Conservation (phyloP, 1,140 invertebrate genomes). For the Drosophila melanica region DNA sequence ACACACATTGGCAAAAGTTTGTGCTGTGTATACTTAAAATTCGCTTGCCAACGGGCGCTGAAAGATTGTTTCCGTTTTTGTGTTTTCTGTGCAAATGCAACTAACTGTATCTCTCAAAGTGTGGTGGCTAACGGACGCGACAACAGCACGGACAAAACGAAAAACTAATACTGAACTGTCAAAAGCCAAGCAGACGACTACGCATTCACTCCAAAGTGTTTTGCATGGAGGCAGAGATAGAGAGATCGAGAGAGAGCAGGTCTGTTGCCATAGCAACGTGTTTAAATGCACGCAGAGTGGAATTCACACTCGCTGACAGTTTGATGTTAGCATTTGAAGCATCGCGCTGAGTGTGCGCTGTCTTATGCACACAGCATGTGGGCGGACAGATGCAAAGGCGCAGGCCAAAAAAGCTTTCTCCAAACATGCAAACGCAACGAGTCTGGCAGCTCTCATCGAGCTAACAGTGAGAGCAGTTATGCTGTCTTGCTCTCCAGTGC, state of each 20-base stretch:
- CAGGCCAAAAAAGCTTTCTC: too few species aligned
- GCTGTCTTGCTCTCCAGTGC: background rate
- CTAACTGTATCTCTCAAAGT: slow-evolving; percentile 5
- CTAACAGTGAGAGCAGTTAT: background rate
- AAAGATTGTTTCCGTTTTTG: background rate
- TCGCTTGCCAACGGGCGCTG: background rate
- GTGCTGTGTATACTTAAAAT: background rate
- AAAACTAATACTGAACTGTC: slow-evolving; percentile 31
- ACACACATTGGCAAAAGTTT: background rate
- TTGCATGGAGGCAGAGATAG: background rate
- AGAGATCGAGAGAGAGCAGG: background rate
- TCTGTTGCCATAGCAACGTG: slow-evolving; percentile 22
- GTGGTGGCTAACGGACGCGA: slow-evolving; percentile 5
- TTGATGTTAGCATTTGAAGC: background rate
- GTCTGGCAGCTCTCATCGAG: background rate
- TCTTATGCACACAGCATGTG: slow-evolving; percentile 6
- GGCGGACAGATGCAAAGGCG: background rate
- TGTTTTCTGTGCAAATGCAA: slow-evolving; percentile 16
- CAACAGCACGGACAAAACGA: slow-evolving; percentile 34
- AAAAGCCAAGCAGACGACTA: slow-evolving; percentile 18
- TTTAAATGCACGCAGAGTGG: slow-evolving; percentile 3
- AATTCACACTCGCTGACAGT: background rate
- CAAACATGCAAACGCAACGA: background rate
- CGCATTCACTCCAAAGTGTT: slow-evolving; percentile 22
- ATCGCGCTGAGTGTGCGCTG: background rate